These are phyloP conservation scores for Campoletis raptor DNA, from an alignment of 2,888 invertebrate species.

Conservation along the genomic window DNA sequence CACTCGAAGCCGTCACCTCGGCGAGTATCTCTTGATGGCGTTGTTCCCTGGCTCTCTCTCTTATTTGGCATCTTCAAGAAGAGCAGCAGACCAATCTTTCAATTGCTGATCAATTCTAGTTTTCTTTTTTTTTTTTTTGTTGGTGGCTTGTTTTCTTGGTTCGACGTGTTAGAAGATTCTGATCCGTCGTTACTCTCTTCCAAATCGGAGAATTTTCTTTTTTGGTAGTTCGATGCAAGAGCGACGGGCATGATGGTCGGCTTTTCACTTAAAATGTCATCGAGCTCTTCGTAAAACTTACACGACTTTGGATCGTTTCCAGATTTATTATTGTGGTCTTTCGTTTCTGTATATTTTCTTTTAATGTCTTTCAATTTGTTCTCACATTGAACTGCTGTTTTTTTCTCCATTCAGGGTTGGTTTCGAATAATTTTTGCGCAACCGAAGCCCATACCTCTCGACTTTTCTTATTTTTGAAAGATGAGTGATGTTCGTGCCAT, in stretches of 20 bases:
- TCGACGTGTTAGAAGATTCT: background rate
- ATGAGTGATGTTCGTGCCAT: background rate
- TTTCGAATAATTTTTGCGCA: background rate
- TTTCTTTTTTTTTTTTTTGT: background rate
- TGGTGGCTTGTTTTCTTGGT: background rate
- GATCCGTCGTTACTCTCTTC: background rate
- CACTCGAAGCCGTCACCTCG: background rate
- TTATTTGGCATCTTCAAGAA: background rate
- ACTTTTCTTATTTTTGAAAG: background rate
- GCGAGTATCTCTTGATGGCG: background rate
- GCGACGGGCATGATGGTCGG: background rate
- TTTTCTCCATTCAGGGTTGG: background rate
- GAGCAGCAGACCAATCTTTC: background rate
- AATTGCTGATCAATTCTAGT: background rate
- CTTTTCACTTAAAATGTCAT: background rate
- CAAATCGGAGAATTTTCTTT: background rate
- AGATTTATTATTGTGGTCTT: conserved; percentile 2
- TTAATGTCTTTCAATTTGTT: background rate
- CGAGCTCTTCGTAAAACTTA: background rate
- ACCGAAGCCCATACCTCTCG: background rate
- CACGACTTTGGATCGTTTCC: conserved; percentile 1
- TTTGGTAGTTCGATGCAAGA: background rate
- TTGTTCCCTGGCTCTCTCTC: background rate
- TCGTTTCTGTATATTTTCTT: conserved; percentile 4
- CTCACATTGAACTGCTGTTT: background rate